Evolutionary conservation across 2,888 invertebrate species (phyloP).

Genomic region (Metellina segmentata): DNA sequence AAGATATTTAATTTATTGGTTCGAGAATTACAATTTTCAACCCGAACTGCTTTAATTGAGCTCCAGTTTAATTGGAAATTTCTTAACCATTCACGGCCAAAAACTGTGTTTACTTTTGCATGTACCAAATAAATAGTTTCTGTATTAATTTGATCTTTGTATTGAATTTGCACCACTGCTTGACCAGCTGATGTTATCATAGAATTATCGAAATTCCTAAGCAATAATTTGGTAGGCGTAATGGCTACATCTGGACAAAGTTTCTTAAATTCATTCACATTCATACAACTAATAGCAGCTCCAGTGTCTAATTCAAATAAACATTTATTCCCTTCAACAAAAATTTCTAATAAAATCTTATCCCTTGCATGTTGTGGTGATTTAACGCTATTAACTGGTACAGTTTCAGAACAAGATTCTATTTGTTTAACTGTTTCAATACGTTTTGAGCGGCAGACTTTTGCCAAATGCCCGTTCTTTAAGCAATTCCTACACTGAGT

Average conservation of each 20-base stretch:
- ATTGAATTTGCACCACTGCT: slow-evolving; percentile 64
- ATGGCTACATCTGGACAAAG: slow-evolving; percentile 37
- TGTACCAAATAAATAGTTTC: slow-evolving; percentile 63
- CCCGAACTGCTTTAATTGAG: slow-evolving; percentile 65
- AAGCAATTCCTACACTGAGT: slow-evolving; percentile 33
- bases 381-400: slow-evolving; percentile 34
- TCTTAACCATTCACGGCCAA: slow-evolving; percentile 64
- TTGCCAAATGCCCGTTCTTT: slow-evolving; percentile 27
- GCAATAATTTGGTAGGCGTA: slow-evolving; percentile 33
- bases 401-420: slow-evolving; percentile 38
- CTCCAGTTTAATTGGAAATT: slow-evolving; percentile 62
- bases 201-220: slow-evolving; percentile 40
- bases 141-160: slow-evolving; percentile 65
- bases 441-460: slow-evolving; percentile 38
- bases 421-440: slow-evolving; percentile 32
- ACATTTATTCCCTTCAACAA: slow-evolving; percentile 38
- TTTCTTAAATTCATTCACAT: slow-evolving; percentile 36
- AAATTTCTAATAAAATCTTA: slow-evolving; percentile 34
- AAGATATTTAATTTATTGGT: slow-evolving; percentile 64
- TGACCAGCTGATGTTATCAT: slow-evolving; percentile 60
- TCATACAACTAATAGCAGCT: slow-evolving; percentile 40
- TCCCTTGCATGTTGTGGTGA: slow-evolving; percentile 36
- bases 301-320: slow-evolving; percentile 34
- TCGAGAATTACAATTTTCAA: slow-evolving; percentile 63
- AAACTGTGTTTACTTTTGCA: slow-evolving; percentile 62